Evolutionary conservation across 2,797 vertebrate genomes (phyloP).

Genomic region (Myoxocephalus aenaeus): DNA sequence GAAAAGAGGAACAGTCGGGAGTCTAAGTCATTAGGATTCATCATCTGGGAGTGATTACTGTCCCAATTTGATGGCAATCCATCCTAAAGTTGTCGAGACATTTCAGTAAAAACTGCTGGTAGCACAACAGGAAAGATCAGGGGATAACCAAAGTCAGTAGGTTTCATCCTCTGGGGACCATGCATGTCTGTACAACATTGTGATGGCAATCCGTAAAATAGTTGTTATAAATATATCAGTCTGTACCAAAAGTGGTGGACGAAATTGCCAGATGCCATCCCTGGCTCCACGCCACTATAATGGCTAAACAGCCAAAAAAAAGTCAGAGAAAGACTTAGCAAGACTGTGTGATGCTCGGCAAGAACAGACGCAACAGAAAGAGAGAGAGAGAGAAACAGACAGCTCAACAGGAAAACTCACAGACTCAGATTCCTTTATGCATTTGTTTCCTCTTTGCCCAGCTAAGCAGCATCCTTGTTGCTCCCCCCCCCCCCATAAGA

Average conservation of each 20-base stretch:
- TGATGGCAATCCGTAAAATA: neutral
- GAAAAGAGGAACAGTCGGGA: neutral
- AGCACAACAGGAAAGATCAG: too few relatives aligned
- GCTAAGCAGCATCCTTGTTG: conserved; percentile 43
- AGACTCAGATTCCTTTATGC: conserved; percentile 21
- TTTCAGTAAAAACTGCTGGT: too few relatives aligned
- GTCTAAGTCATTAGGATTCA: too few relatives aligned
- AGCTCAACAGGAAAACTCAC: conserved; percentile 2
- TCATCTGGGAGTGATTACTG: too few relatives aligned
- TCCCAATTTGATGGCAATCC: too few relatives aligned
- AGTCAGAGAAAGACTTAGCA: neutral
- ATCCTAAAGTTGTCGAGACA: too few relatives aligned
- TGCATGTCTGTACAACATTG: neutral
- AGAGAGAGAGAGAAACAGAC: conserved; percentile 13
- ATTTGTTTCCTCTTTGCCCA: conserved; percentile 40
- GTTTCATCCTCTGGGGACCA: neutral
- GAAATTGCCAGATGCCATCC: neutral
- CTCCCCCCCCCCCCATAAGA: conserved; percentile 44
- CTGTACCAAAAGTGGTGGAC: neutral
- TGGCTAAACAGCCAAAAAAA: conserved; percentile 1
- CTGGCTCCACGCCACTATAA: neutral
- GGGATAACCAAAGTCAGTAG: neutral
- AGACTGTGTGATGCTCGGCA: conserved; percentile 2
- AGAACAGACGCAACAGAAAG: conserved; percentile 12
- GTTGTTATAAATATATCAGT: neutral